Base-by-base conservation (phyloP, 1,140 invertebrate genomes). In the Cryptotermes secundus region DNA sequence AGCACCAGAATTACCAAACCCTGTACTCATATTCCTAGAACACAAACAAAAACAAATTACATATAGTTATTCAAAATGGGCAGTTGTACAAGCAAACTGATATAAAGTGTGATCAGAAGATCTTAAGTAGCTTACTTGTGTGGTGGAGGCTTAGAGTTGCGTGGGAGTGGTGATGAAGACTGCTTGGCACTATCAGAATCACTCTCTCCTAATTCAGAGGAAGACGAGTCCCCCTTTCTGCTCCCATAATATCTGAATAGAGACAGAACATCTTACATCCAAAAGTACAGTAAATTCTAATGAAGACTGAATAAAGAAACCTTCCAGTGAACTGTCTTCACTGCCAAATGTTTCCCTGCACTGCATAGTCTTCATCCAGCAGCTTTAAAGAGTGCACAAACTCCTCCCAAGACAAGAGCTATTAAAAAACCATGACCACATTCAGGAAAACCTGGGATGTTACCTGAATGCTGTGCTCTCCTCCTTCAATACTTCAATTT, bases 1-100 rank as follows among this genome's bases (percentile, higher is more conserved):
- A 92, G 92, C 92, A 93, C 94, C 94, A 92, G 93, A 92, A 93
- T 94, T 95, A 92, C 91, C 92, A 90, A 92, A 90, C 90, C 90
- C 90, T 90, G 90, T 89, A 84, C 81, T 84, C 86, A 86, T 80
- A 86, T 79, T 86, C 86, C 85, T 86, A 86, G 84, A 85, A 86
- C 84, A 86, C 86, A 87, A 88, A 88, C 86, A 86, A 53, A 84
- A 84, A 80, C 86, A 86, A 85, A 19, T 81, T 82, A 85, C 53
- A 82, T 72, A 14, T 31, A 72, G n/a, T 72, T 19, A 49, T 49
- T 49, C n/a, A 19, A 19, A 7, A 49, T 19, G 45, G 22, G 0
- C 1, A 49, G 16, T 49, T 49, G 3, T 49, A 12, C 4, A 86
- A 81, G 83, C 84, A 81, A 10, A 82, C 38, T 53, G 26, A 24